Conservation (phyloP, 2,113 vertebrate genomes). For the Meleagris gallopavo region DNA sequence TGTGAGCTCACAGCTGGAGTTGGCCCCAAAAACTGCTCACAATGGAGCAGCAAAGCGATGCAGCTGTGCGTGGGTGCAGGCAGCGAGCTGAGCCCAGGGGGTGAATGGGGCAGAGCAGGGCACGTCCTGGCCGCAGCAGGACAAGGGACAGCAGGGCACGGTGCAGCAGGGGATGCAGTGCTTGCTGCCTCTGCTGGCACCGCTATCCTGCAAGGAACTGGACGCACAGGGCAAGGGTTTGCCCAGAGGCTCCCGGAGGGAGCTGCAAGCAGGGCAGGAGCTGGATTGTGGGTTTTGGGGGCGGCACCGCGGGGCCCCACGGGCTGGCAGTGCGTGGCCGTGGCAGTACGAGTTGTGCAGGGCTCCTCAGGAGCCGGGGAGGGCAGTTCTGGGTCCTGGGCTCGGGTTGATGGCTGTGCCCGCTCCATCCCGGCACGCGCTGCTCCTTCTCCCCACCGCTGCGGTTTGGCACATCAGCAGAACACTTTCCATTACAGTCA, state of each 20-base stretch:
- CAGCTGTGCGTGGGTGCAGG: not conserved
- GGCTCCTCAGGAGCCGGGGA: not conserved
- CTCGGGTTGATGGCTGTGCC: not conserved
- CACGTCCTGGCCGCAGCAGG: not conserved
- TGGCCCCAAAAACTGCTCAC: not conserved
- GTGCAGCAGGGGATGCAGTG: not conserved
- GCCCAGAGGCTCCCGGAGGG: not conserved
- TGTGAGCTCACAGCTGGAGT: too few species aligned
- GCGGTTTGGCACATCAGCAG: not conserved
- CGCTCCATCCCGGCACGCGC: too few species aligned
- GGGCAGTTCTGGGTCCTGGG: not conserved
- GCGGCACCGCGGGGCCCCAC: not conserved
- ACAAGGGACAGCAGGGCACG: not conserved
- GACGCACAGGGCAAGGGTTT: not conserved
- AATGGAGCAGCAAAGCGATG: not conserved
- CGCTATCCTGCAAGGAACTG: not conserved
- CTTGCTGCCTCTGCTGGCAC: not conserved
- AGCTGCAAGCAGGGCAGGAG: not conserved
- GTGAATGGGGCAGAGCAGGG: slow-evolving; percentile 21
- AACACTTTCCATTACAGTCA: not conserved
- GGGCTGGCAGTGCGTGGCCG: slow-evolving; percentile 71
- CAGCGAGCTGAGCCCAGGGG: not conserved
- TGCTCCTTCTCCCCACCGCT: not conserved
- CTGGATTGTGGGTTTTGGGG: not conserved
- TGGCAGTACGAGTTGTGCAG: slow-evolving; percentile 66